phyloP scores from a whole-genome alignment of 92 coral and sea anemone genomes.

The Epizoanthus ramosus region DNA sequence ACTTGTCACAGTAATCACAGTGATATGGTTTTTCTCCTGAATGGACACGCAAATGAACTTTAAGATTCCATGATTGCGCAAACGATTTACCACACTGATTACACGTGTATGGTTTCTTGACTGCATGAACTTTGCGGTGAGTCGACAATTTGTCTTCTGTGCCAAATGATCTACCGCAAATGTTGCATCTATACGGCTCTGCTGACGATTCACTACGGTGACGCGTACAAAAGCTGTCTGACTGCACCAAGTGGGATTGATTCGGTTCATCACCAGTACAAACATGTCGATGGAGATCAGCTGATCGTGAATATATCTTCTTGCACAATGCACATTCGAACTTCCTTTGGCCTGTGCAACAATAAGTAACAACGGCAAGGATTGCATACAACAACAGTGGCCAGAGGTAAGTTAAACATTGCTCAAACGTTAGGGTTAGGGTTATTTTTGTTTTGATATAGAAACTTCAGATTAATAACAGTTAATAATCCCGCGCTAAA shows the following conservation, averaged over 20 bases:
- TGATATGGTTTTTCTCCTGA: slow-evolving; percentile 4
- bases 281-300: neutral
- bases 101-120: neutral
- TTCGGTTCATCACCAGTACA: neutral
- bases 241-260: neutral
- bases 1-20: neutral
- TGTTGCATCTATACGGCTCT: neutral
- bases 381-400: no score
- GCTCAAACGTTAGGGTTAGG: no score
- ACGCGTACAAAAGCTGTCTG: neutral
- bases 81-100: neutral
- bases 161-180: neutral
- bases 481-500: no score
- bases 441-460: no score
- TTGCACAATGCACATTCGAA: neutral
- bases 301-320: neutral
- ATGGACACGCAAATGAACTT: neutral
- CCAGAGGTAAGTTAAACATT: no score
- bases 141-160: neutral
- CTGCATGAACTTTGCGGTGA: neutral
- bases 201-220: neutral
- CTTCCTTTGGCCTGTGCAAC: neutral
- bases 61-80: neutral
- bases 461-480: no score
- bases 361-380: neutral